Base-by-base conservation (phyloP, 2,113 vertebrate species). In the Odontophorus gujanensis region DNA sequence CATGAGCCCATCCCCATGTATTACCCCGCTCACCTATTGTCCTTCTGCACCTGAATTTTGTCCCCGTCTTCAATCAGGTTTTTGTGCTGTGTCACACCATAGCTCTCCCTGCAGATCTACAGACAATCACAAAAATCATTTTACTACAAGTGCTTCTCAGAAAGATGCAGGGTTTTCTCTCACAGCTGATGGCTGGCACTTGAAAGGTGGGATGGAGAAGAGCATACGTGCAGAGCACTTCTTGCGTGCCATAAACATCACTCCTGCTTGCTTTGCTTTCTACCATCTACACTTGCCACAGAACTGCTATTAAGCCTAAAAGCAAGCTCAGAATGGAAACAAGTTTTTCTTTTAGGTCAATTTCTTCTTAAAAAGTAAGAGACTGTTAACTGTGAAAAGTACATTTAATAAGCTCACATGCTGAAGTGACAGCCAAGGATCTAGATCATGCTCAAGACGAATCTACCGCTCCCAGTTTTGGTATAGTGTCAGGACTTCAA, bases 61-160 rank as follows among this genome's bases (percentile, higher is more conserved):
- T 99, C 98, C 94, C 99, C 99, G 74, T 97, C 98, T 7, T 99
- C 98, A 20, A 99, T 63, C 67, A 99, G 97, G 86, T 99, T 98
- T 97, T 98, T 99, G 63, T 99, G 98, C 77, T 99, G 98, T 4
- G 98, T 97, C 87, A 99, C 96, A 17, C 99, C 99, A 18, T 99
- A 99, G 97, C 98, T 99, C 93, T 99, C 99, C 85, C 99, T 98
- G 92, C 98, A 99, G 91, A 99, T 99, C 99, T 99, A 74, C 19
- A 73, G 22, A 91, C 92, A 95, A 92, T 2, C 7, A 95, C n/a
- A 85, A 65, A 38, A 57, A 13, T 28, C 0, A 28, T 62, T 91
- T 87, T 34, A 81, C 40, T 90, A 93, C 38, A 85, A 91, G 24
- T 36, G 34, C 38, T 79, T 75, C n/a, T 43, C 55, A 78, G 62